Evolutionary conservation across 2,113 vertebrate genomes (phyloP).

Genomic region (Chlorocebus sabaeus): DNA sequence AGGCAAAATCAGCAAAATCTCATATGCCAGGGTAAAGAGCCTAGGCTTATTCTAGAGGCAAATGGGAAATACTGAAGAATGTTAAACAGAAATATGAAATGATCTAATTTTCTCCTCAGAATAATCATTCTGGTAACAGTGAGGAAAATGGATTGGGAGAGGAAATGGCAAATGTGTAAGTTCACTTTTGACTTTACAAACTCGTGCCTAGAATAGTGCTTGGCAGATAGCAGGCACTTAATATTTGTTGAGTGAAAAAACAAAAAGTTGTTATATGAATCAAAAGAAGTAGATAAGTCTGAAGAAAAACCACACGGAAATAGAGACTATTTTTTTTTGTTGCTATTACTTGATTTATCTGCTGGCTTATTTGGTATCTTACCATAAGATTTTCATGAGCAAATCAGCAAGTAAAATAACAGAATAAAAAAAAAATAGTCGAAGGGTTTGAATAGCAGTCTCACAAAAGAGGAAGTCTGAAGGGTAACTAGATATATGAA

Average conservation of each 20-base stretch:
- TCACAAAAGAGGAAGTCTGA: not conserved
- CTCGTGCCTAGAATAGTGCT: not conserved
- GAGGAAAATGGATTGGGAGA: not conserved
- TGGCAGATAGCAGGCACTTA: not conserved
- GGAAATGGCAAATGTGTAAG: not conserved
- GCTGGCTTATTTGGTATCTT: not conserved
- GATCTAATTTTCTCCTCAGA: not conserved
- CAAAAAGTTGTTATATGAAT: not conserved
- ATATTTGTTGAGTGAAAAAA: not conserved
- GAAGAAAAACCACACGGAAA: not conserved
- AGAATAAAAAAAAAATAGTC: not conserved
- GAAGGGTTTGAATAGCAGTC: not conserved
- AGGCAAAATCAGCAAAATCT: not conserved
- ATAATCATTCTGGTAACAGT: not conserved
- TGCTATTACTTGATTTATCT: not conserved
- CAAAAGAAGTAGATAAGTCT: not conserved
- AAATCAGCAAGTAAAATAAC: not conserved
- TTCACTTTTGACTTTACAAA: constrained; percentile 25
- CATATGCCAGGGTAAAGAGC: not conserved
- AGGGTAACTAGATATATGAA: not conserved
- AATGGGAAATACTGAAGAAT: not conserved
- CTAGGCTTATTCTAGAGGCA: not conserved
- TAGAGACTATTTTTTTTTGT: not conserved
- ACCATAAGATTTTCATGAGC: not conserved
- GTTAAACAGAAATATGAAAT: not conserved